phyloP scores from a whole-genome alignment of 1,140 invertebrate species.

The Mizuhopecten yessoensis region DNA sequence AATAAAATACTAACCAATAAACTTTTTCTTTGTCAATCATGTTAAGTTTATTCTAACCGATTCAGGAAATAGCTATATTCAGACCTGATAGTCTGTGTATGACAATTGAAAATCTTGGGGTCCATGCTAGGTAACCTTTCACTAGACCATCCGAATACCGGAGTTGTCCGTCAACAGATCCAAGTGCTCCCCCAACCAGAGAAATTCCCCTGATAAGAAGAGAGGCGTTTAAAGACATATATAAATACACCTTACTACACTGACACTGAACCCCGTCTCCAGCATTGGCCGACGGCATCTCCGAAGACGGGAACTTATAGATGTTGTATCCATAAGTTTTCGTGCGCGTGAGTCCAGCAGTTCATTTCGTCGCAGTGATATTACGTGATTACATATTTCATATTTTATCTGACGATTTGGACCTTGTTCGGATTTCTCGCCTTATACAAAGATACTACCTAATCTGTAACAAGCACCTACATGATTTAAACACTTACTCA shows the following conservation, averaged over 20 bases:
- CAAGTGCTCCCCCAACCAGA: background rate
- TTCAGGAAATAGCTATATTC: background rate
- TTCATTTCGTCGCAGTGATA: background rate
- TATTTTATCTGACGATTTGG: background rate
- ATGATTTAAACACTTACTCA: background rate
- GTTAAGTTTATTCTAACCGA: background rate
- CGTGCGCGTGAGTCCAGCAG: background rate
- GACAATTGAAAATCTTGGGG: background rate
- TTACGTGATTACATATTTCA: background rate
- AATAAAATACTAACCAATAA: too few species aligned
- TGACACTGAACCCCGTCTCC: background rate
- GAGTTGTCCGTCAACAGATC: background rate
- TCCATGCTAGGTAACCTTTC: background rate
- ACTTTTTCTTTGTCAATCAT: too few species aligned
- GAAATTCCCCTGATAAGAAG: conserved; percentile 7
- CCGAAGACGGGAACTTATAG: background rate
- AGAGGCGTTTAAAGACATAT: background rate
- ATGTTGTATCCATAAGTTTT: background rate
- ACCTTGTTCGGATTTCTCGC: background rate
- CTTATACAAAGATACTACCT: background rate
- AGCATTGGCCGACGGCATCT: background rate
- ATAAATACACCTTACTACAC: background rate
- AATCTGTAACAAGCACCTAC: background rate
- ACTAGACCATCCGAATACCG: background rate
- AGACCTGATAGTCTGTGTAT: background rate